Conservation (phyloP, 2,797 vertebrate species). For the Halcyon smyrnensis region DNA sequence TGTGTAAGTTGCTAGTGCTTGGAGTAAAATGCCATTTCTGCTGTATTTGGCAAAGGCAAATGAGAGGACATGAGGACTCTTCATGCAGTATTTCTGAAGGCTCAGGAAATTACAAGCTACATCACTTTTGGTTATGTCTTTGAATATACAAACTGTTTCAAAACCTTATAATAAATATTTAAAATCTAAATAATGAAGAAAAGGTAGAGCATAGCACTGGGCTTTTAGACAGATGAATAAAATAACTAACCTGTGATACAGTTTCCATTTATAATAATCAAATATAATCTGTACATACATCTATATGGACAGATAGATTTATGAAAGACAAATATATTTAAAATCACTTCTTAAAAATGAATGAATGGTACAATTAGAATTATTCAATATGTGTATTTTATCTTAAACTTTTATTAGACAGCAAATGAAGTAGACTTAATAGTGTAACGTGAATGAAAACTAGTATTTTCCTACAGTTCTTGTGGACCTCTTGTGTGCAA, state of each 20-base stretch:
- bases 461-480: neutral
- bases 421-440: neutral
- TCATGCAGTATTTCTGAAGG: neutral
- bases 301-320: neutral
- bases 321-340: neutral
- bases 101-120: neutral
- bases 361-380: neutral
- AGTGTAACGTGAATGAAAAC: neutral
- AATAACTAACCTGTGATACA: neutral
- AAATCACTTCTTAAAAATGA: neutral
- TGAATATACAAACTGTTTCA: neutral
- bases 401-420: neutral
- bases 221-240: neutral
- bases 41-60: neutral
- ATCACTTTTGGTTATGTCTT: neutral
- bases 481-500: neutral
- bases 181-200: neutral
- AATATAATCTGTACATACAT: neutral
- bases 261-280: neutral
- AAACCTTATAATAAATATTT: neutral
- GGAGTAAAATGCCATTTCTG: neutral
- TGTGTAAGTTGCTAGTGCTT: neutral
- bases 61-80: neutral
- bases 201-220: neutral
- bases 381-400: neutral